phyloP scores from a whole-genome alignment of 2,888 invertebrate species.

The Drosophila maculinotata region DNA sequence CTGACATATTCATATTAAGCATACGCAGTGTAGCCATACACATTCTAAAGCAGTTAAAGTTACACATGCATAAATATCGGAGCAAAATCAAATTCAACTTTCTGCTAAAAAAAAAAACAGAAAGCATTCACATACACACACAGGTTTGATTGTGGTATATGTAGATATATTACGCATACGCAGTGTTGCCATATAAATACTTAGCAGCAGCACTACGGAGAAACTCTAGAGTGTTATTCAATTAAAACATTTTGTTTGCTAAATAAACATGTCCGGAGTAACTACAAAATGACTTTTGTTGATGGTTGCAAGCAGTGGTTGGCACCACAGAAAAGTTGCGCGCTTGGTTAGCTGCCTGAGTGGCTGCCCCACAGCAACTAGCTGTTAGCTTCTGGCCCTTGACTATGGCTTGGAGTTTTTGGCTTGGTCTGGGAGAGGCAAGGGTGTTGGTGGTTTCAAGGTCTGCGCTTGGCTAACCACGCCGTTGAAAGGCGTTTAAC shows the following conservation, averaged over 20 bases:
- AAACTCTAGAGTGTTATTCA: conserved; percentile 56
- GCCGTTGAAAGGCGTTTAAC: conserved; percentile 80
- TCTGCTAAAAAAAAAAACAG: neutral
- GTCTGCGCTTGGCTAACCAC: conserved; percentile 75
- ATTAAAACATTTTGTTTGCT: conserved; percentile 76
- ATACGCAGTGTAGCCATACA: too few species aligned
- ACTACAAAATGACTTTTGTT: conserved; percentile 70
- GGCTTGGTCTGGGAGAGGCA: conserved; percentile 24
- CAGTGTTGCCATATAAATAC: neutral
- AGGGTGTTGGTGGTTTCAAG: conserved; percentile 59
- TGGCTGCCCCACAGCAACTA: conserved; percentile 30
- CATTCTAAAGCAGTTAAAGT: too few species aligned
- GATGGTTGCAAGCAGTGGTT: conserved; percentile 56
- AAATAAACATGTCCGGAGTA: conserved; percentile 69
- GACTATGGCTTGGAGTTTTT: conserved; percentile 19
- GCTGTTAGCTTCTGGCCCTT: conserved; percentile 5
- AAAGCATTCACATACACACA: neutral
- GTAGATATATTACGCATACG: conserved; percentile 1
- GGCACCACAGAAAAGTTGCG: conserved; percentile 62
- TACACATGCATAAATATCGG: too few species aligned
- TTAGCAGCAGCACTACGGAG: neutral
- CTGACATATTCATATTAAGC: too few species aligned
- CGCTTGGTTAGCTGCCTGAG: conserved; percentile 60
- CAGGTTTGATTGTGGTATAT: too few species aligned
- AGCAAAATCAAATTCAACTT: too few species aligned